Percentiles rank a stretch among this genome's conserved stretches.
Evolutionary conservation across 1,140 invertebrate species (phyloP).

Genomic region (Wiebesia pumilae): DNA sequence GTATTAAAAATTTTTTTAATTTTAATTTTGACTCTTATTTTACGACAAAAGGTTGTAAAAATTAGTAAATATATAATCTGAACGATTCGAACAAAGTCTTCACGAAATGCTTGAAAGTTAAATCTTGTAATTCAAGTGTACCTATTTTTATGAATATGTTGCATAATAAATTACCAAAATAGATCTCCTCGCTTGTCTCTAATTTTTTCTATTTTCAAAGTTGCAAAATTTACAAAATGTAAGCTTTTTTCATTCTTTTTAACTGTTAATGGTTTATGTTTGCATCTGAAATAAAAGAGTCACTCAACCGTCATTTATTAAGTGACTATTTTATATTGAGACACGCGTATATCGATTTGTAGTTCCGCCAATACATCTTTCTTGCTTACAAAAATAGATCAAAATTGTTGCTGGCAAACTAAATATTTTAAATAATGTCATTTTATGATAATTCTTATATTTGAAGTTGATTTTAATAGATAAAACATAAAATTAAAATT

Average conservation of each 20-base stretch:
- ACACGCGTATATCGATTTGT: no score
- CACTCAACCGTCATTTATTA: no score
- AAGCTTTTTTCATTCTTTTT: neutral
- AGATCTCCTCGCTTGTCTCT: neutral
- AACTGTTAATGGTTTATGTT: neutral
- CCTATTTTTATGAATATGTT: slow-evolving; percentile 47
- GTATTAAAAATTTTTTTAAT: no score
- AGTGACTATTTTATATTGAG: no score
- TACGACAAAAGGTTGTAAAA: no score
- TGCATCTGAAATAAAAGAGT: neutral
- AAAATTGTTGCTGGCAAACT: slow-evolving; percentile 54
- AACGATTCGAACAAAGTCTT: neutral
- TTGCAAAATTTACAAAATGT: neutral
- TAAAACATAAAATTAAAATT: neutral
- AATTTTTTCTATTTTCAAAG: neutral
- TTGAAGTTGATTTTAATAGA: neutral
- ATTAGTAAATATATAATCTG: no score
- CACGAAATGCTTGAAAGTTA: neutral
- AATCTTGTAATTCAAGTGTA: slow-evolving; percentile 26
- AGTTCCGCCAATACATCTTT: no score
- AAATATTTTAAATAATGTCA: no score
- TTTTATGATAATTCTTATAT: no score
- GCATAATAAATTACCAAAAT: slow-evolving; percentile 46
- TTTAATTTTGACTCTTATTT: no score
- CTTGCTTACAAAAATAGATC: slow-evolving; percentile 69